Evolutionary conservation across 1,140 invertebrate species (phyloP).

Genomic region (Brachionus sp.): DNA sequence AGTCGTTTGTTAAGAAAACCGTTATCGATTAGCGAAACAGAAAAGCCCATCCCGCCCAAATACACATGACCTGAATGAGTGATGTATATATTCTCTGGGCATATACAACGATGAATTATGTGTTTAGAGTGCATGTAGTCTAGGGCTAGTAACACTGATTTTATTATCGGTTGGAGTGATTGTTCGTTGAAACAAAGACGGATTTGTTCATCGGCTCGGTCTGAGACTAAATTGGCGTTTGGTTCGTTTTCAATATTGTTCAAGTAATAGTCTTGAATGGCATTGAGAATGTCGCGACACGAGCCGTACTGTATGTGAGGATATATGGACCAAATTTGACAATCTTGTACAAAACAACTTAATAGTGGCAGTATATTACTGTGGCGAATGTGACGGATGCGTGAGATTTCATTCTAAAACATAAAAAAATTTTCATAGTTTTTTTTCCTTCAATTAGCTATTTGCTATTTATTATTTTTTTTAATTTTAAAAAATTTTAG

Average conservation of each 20-base stretch:
- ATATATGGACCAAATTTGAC: constrained; percentile 31
- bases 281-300: constrained; percentile 16
- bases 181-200: constrained; percentile 62
- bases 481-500: no score
- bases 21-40: constrained; percentile 68
- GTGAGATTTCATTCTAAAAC: background rate
- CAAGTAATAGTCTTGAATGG: background rate
- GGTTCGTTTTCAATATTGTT: background rate
- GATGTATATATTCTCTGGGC: constrained; percentile 77
- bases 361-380: background rate
- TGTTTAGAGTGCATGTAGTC: constrained; percentile 78
- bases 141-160: constrained; percentile 72
- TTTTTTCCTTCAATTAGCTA: no score
- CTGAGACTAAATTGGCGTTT: background rate
- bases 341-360: background rate
- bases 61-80: constrained; percentile 68
- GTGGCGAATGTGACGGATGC: background rate
- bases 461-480: no score
- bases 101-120: constrained; percentile 80
- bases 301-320: constrained; percentile 30
- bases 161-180: constrained; percentile 73
- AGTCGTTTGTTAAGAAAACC: constrained; percentile 68
- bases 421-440: background rate
- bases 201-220: constrained; percentile 40
- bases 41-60: constrained; percentile 73